These are phyloP conservation scores for Diachasma alloeum DNA, from an alignment of 1,140 invertebrate species.

Conservation along the genomic window DNA sequence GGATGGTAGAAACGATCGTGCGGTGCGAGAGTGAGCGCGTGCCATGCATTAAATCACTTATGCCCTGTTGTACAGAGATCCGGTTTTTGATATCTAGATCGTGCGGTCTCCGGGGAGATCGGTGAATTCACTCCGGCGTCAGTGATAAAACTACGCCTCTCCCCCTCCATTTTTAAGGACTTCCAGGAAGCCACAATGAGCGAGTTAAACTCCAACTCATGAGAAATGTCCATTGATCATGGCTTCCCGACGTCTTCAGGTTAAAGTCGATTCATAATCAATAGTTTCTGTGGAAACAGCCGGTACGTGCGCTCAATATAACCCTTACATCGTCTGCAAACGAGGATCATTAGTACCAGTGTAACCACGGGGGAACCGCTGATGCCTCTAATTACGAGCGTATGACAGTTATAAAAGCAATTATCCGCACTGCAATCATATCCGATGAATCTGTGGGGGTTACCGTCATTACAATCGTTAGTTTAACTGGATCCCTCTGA, in stretches of 20 bases:
- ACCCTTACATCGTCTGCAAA: background rate
- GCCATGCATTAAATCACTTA: conserved; percentile 33
- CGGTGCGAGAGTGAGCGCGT: conserved; percentile 17
- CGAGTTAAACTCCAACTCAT: background rate
- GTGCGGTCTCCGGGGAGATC: conserved; percentile 11
- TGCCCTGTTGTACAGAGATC: conserved; percentile 12
- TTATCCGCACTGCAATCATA: background rate
- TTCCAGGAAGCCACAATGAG: conserved; percentile 38
- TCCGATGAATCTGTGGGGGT: background rate
- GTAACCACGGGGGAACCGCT: background rate
- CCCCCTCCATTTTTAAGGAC: conserved; percentile 34
- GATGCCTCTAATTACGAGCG: conserved; percentile 7
- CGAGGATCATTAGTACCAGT: conserved; percentile 4
- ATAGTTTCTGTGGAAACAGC: background rate
- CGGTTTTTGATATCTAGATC: conserved; percentile 35
- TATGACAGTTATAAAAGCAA: conserved; percentile 13
- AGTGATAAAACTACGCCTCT: background rate
- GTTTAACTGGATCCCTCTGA: background rate
- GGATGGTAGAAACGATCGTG: background rate
- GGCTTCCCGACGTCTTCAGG: background rate
- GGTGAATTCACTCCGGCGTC: background rate
- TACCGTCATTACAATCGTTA: background rate
- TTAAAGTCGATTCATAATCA: conserved; percentile 4
- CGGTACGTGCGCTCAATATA: background rate
- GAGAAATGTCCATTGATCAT: background rate